Percentiles rank a stretch among this genome's conserved stretches.
Evolutionary conservation across 2,113 vertebrate species (phyloP).

Genomic region (Haemorhous mexicanus): DNA sequence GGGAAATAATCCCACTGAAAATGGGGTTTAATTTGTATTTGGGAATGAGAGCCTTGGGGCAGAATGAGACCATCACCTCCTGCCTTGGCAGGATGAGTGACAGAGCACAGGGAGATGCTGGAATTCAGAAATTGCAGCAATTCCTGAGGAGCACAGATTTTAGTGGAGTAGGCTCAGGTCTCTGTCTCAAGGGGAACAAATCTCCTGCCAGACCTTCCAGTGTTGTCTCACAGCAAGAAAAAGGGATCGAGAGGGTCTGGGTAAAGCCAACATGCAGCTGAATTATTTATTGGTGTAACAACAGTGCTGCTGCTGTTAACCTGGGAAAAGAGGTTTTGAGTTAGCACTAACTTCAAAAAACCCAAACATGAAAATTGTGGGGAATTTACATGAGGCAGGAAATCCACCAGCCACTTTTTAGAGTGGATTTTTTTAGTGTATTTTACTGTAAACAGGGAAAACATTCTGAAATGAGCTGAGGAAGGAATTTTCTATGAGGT

Average conservation of each 20-base stretch:
- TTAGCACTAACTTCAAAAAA: neutral
- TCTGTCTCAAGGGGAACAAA: neutral
- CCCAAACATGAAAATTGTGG: neutral
- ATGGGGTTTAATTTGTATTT: neutral
- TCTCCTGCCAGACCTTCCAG: neutral
- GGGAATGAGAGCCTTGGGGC: neutral
- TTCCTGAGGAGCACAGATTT: neutral
- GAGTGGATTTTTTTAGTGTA: neutral
- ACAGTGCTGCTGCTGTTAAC: neutral
- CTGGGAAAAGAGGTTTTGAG: neutral
- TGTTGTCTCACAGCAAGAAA: neutral
- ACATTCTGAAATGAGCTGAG: neutral
- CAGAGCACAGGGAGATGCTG: neutral
- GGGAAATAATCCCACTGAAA: neutral
- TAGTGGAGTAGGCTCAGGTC: neutral
- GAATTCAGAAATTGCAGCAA: neutral
- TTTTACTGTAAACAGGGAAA: neutral
- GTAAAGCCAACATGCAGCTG: neutral
- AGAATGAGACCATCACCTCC: neutral
- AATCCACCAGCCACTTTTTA: neutral
- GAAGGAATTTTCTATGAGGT: neutral
- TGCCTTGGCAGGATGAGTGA: neutral
- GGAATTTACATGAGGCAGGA: neutral
- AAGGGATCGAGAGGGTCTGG: neutral
- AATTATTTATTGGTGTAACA: neutral